Conservation (phyloP, 2,113 vertebrate species). For the Dermatemys mawii region DNA sequence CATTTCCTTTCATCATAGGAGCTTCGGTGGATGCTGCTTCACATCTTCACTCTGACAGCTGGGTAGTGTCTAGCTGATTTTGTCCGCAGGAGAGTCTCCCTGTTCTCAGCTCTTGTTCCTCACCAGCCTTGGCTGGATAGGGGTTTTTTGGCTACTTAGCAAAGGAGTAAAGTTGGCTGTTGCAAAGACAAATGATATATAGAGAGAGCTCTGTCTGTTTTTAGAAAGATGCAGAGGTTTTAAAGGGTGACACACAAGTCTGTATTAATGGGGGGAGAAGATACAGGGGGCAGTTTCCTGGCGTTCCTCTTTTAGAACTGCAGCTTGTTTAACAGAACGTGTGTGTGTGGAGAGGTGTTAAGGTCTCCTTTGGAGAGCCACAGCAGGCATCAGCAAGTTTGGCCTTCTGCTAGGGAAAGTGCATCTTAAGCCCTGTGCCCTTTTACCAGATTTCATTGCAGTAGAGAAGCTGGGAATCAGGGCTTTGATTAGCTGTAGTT, state of each 20-base stretch:
- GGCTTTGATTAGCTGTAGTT: not conserved
- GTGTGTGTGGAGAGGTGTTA: fast-evolving
- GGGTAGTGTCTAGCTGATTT: not conserved
- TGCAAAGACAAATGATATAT: not conserved
- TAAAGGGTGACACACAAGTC: not conserved
- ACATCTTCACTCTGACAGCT: not conserved
- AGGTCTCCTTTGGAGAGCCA: not conserved
- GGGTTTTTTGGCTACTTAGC: not conserved
- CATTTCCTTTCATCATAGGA: not conserved
- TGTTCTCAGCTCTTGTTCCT: not conserved
- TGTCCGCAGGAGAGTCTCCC: not conserved
- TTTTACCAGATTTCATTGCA: fast-evolving
- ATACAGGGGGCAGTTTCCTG: not conserved
- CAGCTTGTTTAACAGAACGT: fast-evolving
- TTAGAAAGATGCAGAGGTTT: not conserved
- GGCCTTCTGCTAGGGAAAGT: not conserved
- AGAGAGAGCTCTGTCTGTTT: not conserved
- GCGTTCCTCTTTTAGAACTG: not conserved
- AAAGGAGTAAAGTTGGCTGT: not conserved
- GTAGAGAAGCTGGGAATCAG: not conserved
- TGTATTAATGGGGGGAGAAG: not conserved
- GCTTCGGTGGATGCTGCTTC: not conserved
- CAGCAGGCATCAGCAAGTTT: not conserved
- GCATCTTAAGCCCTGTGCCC: not conserved
- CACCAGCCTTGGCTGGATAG: not conserved